Base-by-base conservation (phyloP, 2,888 invertebrate genomes). In the Agapetus fuscipes region DNA sequence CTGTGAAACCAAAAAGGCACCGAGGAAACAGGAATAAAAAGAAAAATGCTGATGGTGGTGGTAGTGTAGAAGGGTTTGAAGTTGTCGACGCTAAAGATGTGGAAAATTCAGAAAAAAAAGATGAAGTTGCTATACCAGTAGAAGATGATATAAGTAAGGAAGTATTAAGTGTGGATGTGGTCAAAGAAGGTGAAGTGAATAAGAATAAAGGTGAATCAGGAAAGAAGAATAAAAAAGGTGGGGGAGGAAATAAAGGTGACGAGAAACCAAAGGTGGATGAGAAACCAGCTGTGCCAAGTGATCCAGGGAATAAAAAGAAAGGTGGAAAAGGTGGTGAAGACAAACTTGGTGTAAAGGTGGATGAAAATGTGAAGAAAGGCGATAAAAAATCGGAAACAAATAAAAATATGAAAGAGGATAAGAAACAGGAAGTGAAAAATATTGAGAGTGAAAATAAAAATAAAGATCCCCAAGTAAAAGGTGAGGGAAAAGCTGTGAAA, bases 1-100 rank as follows among this genome's bases (percentile, higher is more conserved):
- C 69, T 1, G 62, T 63, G n/a, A 68, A 67, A 52, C 70, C 70
- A 1, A 68, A 69, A 51, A 54, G 70, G 45, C 64, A 60, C 34
- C 58, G 61, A n/a, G 41, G 39, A 55, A 61, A 61, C 43, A 67
- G 66, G 46, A n/a, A n/a, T n/a, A 70, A 68, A 50, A 68, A 66
- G 48, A 61, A 61, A 37, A 50, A 55, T 26, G 27, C n/a, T 10
- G 41, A 36, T 16, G 56, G 54, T 11, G 48, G 46, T 33, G 59
- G 64, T 41, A 62, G 62, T 11, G 36, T 30, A 28, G 46, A 48
- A 27, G 36, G 33, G 25, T 33, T 28, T 25, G 39, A 34, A 27
- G 41, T 39, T 5, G 30, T 48, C 31, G 30, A 32, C n/a, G 14
- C 16, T 7, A 45, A 37, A 5, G 41, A 46, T 16, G 38, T 37